A percentile compares a stretch with the other conserved stretches of the same genome.
phyloP scores from a whole-genome alignment of 37 sponge, comb jelly and placozoan species.

The Petrosia ficiformis region DNA sequence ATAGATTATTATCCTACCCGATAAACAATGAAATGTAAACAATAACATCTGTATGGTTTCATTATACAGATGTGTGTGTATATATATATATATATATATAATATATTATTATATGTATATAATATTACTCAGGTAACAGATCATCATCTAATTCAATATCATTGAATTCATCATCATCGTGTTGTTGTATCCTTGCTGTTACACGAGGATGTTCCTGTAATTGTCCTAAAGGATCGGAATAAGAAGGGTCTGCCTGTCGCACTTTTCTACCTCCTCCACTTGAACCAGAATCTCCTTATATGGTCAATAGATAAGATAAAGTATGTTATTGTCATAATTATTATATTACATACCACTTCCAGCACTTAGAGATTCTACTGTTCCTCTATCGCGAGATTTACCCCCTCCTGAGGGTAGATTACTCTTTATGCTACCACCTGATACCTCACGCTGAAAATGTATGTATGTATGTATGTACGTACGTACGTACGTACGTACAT shows the following conservation, averaged over 20 bases:
- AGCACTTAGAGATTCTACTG: neutral
- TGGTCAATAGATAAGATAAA: neutral
- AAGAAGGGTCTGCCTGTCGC: conserved; percentile 58
- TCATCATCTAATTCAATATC: conserved; percentile 91
- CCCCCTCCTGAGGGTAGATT: conserved; percentile 16
- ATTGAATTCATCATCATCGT: conserved; percentile 76
- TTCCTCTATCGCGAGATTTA: neutral
- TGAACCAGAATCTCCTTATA: too few species aligned
- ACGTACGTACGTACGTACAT: neutral
- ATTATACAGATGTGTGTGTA: too few species aligned
- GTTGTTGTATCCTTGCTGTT: conserved; percentile 42
- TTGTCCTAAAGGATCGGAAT: conserved; percentile 89
- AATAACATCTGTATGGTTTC: too few species aligned
- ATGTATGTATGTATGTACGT: neutral
- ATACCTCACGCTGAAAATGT: conserved; percentile 22
- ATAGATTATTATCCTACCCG: too few species aligned
- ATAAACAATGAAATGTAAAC: too few species aligned
- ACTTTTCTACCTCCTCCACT: too few species aligned
- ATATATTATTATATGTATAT: too few species aligned
- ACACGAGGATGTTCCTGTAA: conserved; percentile 83
- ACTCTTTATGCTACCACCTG: conserved; percentile 41
- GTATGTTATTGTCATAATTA: too few species aligned
- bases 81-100: too few species aligned
- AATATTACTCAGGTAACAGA: conserved; percentile 43
- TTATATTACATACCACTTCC: neutral